phyloP scores from a whole-genome alignment of 2,113 vertebrate species.

The Stigmatopora nigra region DNA sequence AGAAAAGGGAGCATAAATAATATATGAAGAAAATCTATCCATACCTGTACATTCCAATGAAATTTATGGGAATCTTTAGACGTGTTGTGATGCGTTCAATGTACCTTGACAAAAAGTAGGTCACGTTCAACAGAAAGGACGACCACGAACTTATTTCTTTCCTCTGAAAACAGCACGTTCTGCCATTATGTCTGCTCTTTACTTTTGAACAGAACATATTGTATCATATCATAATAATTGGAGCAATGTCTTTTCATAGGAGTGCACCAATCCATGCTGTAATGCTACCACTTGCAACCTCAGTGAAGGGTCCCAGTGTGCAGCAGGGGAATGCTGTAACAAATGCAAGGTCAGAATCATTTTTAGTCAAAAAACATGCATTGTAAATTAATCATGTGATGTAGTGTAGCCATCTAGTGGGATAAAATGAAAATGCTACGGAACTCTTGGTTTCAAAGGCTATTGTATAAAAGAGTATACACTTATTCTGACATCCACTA shows the following conservation, averaged over 20 bases:
- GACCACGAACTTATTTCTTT: neutral
- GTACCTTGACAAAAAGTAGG: neutral
- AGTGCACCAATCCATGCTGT: conserved; percentile 71
- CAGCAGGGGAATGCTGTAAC: conserved; percentile 63
- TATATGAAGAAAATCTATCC: neutral
- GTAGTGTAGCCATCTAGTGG: conserved; percentile 28
- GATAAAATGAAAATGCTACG: neutral
- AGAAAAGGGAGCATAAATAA: too few species aligned
- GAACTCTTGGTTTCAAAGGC: too few species aligned
- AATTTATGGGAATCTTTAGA: neutral
- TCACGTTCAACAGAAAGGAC: neutral
- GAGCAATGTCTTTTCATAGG: conserved; percentile 35
- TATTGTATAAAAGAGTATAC: neutral
- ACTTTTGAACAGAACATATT: neutral
- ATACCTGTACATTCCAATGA: conserved; percentile 1
- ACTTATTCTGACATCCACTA: too few species aligned
- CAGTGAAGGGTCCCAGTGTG: conserved; percentile 50
- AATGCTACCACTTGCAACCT: conserved; percentile 67
- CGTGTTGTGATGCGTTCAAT: conserved; percentile 20
- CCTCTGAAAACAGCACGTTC: neutral
- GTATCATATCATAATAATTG: neutral
- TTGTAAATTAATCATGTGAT: neutral
- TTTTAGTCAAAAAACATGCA: neutral
- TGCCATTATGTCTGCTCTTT: neutral
- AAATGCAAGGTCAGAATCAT: conserved; percentile 64